phyloP scores from a whole-genome alignment of 2,888 invertebrate species.

The Aleiodes alternator region DNA sequence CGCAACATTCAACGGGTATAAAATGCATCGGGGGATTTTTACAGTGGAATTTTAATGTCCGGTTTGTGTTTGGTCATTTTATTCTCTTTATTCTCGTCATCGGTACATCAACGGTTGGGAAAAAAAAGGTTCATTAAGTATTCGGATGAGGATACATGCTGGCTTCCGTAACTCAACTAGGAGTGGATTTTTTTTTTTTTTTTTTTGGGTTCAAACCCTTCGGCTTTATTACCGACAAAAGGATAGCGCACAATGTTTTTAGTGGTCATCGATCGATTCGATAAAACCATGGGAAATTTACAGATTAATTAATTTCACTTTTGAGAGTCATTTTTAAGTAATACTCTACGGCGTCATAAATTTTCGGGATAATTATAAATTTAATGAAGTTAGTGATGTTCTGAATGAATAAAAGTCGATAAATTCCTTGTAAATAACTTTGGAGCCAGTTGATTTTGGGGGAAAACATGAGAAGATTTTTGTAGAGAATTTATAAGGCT shows the following conservation, averaged over 20 bases:
- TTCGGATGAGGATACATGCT: conserved; percentile 40
- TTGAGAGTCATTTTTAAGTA: too few species aligned
- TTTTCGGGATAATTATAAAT: too few species aligned
- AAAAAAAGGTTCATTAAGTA: conserved; percentile 48
- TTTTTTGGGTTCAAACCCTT: background rate
- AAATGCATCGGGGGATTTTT: conserved; percentile 28
- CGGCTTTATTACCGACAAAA: conserved; percentile 21
- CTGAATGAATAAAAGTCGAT: too few species aligned
- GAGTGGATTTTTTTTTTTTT: conserved; percentile 4
- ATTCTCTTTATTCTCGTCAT: background rate
- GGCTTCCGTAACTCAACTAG: conserved; percentile 29
- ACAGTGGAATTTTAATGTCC: conserved; percentile 48
- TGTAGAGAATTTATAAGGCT: too few species aligned
- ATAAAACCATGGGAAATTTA: conserved; percentile 12
- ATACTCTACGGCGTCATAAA: too few species aligned
- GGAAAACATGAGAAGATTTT: too few species aligned
- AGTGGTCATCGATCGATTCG: conserved; percentile 9
- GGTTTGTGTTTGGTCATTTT: conserved; percentile 37
- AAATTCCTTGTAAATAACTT: too few species aligned
- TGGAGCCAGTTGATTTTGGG: too few species aligned
- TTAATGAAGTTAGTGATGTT: too few species aligned
- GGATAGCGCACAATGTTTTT: background rate
- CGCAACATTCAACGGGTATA: conserved; percentile 31
- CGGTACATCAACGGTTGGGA: conserved; percentile 4
- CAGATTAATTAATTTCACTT: background rate